A percentile compares a stretch with the other conserved stretches of the same genome.
Conservation (phyloP, 2,888 invertebrate genomes). For the Orthosia incerta region DNA sequence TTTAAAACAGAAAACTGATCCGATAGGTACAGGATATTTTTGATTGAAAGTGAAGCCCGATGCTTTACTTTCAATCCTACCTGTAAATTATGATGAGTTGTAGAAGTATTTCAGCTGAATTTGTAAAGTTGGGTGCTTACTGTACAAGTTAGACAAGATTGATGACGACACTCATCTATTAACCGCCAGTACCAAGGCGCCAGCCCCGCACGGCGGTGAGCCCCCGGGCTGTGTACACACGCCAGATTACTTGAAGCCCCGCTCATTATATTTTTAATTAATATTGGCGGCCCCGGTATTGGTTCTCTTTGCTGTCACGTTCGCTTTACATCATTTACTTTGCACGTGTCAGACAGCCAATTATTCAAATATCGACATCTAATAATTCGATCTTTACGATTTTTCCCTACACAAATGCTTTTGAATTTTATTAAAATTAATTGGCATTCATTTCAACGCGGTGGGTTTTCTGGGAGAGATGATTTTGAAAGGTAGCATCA, state of each 20-base stretch:
- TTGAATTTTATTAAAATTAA: not conserved
- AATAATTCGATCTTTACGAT: not conserved
- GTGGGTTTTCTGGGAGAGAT: not conserved
- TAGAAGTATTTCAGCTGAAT: not conserved
- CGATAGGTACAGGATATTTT: no score
- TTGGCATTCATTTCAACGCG: not conserved
- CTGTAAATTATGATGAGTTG: no score
- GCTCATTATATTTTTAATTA: conserved; percentile 17
- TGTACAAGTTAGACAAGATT: not conserved
- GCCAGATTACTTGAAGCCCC: not conserved
- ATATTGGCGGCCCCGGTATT: not conserved
- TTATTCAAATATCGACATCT: not conserved
- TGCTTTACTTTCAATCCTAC: no score
- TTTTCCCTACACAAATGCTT: not conserved
- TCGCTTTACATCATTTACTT: not conserved
- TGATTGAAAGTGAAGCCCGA: no score
- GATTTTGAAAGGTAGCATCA: not conserved
- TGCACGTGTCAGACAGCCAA: not conserved
- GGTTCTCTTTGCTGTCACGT: conserved; percentile 8
- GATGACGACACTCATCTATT: not conserved
- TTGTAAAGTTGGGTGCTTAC: conserved; percentile 2
- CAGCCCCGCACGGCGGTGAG: not conserved
- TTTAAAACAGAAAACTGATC: no score
- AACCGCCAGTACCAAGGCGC: not conserved
- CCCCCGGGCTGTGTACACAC: not conserved